A percentile compares a stretch with the other conserved stretches of the same genome.
These are phyloP conservation scores for Brachyopa scutellaris DNA, from an alignment of 2,888 invertebrate genomes.

Conservation along the genomic window DNA sequence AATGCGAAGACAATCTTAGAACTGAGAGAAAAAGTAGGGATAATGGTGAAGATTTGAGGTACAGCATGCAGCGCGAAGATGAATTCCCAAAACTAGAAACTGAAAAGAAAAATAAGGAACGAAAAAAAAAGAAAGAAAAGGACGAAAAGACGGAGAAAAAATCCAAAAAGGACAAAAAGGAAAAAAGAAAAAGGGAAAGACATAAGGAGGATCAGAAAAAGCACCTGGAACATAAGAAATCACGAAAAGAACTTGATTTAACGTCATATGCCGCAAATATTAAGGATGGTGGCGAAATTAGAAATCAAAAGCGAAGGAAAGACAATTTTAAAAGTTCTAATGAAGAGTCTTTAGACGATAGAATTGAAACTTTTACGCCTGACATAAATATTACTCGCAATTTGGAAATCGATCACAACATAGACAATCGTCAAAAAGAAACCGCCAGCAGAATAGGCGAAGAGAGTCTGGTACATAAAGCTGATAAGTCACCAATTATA, in stretches of 20 bases:
- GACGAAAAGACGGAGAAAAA: constrained; percentile 71
- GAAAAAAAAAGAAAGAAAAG: constrained; percentile 82
- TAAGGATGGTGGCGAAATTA: constrained; percentile 30
- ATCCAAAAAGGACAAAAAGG: constrained; percentile 71
- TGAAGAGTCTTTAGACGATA: constrained; percentile 55
- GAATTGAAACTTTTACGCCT: constrained; percentile 67
- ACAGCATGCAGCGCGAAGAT: constrained; percentile 77
- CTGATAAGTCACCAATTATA: constrained; percentile 23
- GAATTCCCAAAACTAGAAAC: constrained; percentile 80
- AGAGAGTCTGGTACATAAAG: constrained; percentile 2
- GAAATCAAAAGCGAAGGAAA: constrained; percentile 61
- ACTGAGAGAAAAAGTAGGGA: constrained; percentile 78
- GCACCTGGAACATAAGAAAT: constrained; percentile 44
- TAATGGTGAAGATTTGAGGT: constrained; percentile 68
- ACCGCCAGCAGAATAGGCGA: constrained; percentile 77
- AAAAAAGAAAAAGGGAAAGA: constrained; percentile 72
- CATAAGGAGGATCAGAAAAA: constrained; percentile 50
- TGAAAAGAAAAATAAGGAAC: constrained; percentile 84
- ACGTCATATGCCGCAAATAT: constrained; percentile 73
- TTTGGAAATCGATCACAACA: constrained; percentile 8
- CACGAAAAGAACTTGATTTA: constrained; percentile 34
- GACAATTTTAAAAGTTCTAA: constrained; percentile 69
- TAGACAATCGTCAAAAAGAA: constrained; percentile 83
- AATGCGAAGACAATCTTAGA: constrained; percentile 78
- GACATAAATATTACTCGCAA: constrained; percentile 61